These are phyloP conservation scores for Nestor notabilis DNA, from an alignment of 2,113 vertebrate species.

Conservation along the genomic window DNA sequence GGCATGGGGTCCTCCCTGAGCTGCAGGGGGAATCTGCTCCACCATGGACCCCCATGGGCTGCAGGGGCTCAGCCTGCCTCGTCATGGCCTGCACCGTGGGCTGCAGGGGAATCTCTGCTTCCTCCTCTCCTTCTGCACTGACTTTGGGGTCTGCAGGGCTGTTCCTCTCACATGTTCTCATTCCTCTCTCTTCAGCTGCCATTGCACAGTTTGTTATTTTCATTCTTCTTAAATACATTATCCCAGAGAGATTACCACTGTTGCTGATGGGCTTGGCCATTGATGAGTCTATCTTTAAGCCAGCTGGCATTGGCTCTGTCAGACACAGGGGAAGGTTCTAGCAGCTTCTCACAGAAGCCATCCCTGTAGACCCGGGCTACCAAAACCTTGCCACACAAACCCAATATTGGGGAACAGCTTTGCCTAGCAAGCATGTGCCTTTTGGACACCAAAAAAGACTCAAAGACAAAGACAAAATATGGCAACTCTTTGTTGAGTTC, in stretches of 20 bases:
- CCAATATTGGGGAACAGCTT: neutral
- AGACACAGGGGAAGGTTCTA: neutral
- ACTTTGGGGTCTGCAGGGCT: neutral
- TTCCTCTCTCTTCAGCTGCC: neutral
- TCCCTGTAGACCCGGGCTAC: neutral
- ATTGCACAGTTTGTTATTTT: neutral
- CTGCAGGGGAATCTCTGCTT: neutral
- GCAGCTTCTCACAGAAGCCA: neutral
- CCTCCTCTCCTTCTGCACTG: neutral
- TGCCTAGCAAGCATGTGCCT: neutral
- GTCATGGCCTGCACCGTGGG: rapidly evolving
- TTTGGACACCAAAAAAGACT: neutral
- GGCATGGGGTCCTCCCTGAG: neutral
- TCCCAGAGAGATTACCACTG: neutral
- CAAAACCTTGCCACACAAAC: neutral
- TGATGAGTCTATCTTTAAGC: neutral
- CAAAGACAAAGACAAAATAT: neutral
- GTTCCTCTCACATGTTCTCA: neutral
- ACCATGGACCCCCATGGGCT: neutral
- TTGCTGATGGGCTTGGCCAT: neutral
- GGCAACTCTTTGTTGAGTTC: neutral
- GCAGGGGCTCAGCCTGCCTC: neutral
- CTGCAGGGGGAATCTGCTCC: neutral
- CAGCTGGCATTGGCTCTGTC: neutral
- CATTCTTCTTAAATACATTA: neutral